phyloP scores from a whole-genome alignment of 2,888 invertebrate species.

The Smittia sp. region DNA sequence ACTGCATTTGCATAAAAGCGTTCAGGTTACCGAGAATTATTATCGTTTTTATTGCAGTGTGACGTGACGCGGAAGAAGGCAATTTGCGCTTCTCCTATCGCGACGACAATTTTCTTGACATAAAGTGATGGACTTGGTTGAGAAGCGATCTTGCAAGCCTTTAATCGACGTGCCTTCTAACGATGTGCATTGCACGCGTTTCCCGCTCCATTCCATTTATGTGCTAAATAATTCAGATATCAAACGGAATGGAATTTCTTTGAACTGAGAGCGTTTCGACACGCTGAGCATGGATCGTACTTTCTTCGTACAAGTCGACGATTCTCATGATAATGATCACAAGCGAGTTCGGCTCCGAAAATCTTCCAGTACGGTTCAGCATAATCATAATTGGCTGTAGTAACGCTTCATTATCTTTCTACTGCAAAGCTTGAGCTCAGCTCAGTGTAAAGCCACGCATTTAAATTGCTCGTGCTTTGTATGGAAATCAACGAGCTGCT shows the following conservation, averaged over 20 bases:
- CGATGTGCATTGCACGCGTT: conserved; percentile 31
- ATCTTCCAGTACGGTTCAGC: conserved; percentile 19
- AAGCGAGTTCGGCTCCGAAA: no score
- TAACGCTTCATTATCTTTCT: conserved; percentile 31
- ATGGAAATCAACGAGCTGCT: background rate
- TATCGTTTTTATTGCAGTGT: conserved; percentile 15
- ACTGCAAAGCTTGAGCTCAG: background rate
- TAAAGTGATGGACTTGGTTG: background rate
- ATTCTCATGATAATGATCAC: no score
- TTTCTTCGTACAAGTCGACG: no score
- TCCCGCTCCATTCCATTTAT: conserved; percentile 18
- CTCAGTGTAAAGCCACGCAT: background rate
- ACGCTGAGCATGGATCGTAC: background rate
- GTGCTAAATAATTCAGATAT: conserved; percentile 37
- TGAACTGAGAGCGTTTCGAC: background rate
- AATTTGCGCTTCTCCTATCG: background rate
- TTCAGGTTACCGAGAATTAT: conserved; percentile 32
- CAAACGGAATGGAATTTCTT: conserved; percentile 20
- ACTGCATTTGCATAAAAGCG: conserved; percentile 35
- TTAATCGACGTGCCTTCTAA: background rate
- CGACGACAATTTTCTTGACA: background rate
- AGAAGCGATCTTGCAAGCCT: background rate
- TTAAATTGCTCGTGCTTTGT: background rate
- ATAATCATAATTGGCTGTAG: conserved; percentile 38
- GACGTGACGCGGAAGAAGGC: background rate